phyloP scores from a whole-genome alignment of 2,113 vertebrate species.

The Synchiropus splendidus region DNA sequence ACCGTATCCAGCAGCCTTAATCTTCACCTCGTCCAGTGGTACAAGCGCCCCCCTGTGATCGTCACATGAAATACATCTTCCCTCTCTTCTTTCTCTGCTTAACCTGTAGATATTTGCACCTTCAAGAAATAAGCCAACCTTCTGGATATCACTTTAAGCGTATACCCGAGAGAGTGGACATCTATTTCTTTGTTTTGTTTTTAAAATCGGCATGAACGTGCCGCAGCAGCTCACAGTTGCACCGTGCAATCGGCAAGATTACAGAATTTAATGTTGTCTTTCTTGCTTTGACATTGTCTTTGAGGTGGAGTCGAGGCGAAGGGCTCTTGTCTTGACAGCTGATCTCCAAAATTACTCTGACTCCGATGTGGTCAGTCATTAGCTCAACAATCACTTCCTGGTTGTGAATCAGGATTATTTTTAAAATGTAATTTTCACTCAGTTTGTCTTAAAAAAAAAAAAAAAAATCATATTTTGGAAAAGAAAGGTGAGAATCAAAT shows the following conservation, averaged over 20 bases:
- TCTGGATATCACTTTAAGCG: constrained; percentile 37
- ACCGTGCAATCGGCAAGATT: constrained; percentile 48
- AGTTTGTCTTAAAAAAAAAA: no score
- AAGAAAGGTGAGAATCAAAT: no score
- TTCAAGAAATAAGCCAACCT: constrained; percentile 37
- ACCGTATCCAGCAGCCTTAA: constrained; percentile 22
- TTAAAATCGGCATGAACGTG: constrained; percentile 39
- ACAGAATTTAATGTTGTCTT: constrained; percentile 21
- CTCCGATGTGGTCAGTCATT: constrained; percentile 3
- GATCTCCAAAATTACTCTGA: constrained; percentile 3
- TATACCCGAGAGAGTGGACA: constrained; percentile 22
- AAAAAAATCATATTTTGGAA: no score
- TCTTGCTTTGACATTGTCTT: constrained; percentile 17
- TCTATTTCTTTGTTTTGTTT: constrained; percentile 17
- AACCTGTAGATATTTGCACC: constrained; percentile 45
- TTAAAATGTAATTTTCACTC: no score
- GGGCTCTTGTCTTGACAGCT: constrained; percentile 10
- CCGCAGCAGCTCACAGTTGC: constrained; percentile 41
- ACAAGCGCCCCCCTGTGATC: constrained; percentile 10
- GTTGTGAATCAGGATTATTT: no score
- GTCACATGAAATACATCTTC: constrained; percentile 24
- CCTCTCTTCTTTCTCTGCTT: constrained; percentile 20
- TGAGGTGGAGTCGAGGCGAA: constrained; percentile 9
- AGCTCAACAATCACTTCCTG: constrained; percentile 16
- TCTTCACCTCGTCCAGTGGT: constrained; percentile 18